Percentiles rank a stretch among this genome's conserved stretches.
Evolutionary conservation across 37 sponge, comb jelly and placozoan genomes (phyloP).

Genomic region (Agelas oroides): DNA sequence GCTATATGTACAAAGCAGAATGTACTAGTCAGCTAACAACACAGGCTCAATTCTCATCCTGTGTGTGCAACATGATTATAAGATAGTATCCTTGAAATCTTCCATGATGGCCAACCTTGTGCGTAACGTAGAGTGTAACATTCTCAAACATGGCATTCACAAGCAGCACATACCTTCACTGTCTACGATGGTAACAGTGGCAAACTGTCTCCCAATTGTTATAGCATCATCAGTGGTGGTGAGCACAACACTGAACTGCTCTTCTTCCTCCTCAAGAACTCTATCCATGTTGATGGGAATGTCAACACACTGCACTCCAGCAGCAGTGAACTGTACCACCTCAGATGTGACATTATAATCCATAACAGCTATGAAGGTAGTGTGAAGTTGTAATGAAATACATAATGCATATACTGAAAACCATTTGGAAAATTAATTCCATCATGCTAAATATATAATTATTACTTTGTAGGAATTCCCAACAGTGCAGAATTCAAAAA

Average conservation of each 20-base stretch:
- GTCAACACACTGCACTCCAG: background rate
- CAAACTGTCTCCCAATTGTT: background rate
- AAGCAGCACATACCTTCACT: background rate
- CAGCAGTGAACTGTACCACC: background rate
- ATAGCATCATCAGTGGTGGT: background rate
- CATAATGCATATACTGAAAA: background rate
- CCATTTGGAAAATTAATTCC: no score
- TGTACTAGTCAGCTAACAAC: no score
- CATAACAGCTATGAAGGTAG: background rate
- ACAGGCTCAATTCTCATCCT: no score
- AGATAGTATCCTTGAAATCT: no score
- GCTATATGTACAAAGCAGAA: no score
- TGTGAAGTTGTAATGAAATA: background rate
- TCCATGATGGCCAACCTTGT: no score
- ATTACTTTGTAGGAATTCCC: no score
- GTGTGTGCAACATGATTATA: no score
- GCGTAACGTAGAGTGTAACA: no score
- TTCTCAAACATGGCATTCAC: no score
- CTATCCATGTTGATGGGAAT: background rate
- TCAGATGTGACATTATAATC: background rate
- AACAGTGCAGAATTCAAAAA: no score
- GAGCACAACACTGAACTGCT: conserved; percentile 6
- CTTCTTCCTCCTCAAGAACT: background rate
- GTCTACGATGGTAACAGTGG: background rate
- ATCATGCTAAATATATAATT: no score